Evolutionary conservation across 2,797 vertebrate genomes (phyloP).

Genomic region (Furcifer pardalis): DNA sequence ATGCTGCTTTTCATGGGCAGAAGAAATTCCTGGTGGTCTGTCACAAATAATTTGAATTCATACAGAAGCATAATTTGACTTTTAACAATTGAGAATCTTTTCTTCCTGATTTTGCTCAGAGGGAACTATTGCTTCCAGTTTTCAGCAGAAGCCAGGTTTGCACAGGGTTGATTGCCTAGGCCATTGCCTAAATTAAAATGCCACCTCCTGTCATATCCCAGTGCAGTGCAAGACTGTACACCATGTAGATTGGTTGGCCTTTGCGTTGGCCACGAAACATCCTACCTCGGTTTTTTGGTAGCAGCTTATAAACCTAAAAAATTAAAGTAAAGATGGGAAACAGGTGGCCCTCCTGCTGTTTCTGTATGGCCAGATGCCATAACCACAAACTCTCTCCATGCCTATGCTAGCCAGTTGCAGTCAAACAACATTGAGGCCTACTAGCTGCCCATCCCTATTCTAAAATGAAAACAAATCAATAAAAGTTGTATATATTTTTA

Average conservation of each 20-base stretch:
- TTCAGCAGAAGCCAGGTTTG: not conserved
- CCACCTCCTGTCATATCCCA: not conserved
- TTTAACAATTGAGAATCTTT: not conserved
- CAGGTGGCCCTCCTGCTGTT: too few relatives aligned
- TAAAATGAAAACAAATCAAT: too few relatives aligned
- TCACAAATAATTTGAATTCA: not conserved
- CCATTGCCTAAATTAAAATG: not conserved
- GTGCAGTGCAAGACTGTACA: not conserved
- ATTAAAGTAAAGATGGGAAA: too few relatives aligned
- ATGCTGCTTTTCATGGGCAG: not conserved
- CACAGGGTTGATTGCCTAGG: not conserved
- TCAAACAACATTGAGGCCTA: too few relatives aligned
- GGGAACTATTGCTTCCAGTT: not conserved
- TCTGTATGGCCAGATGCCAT: too few relatives aligned
- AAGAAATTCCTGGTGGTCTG: not conserved
- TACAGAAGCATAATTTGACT: not conserved
- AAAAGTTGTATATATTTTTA: too few relatives aligned
- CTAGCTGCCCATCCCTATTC: too few relatives aligned
- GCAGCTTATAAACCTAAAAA: too few relatives aligned
- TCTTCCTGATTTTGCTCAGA: not conserved
- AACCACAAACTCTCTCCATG: too few relatives aligned
- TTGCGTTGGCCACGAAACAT: too few relatives aligned
- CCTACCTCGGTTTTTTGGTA: too few relatives aligned
- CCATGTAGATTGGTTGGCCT: not conserved
- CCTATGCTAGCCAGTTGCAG: too few relatives aligned